phyloP scores from a whole-genome alignment of 2,797 vertebrate species.

The Hyperoplus immaculatus region DNA sequence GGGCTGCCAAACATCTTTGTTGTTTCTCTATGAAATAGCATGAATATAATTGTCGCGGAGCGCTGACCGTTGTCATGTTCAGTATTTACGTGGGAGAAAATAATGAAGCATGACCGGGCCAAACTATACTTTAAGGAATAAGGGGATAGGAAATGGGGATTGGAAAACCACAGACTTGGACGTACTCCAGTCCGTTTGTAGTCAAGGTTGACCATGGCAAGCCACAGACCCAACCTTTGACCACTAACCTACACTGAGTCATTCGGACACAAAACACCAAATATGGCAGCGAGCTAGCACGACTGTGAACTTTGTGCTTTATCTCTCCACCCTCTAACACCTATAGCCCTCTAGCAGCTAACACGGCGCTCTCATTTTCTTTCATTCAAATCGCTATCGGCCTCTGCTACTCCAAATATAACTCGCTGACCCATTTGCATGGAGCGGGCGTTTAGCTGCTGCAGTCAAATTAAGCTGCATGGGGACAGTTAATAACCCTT shows the following conservation, averaged over 20 bases:
- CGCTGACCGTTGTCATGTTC: slow-evolving; percentile 52
- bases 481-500: slow-evolving; percentile 21
- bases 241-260: slow-evolving; percentile 40
- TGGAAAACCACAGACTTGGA: slow-evolving; percentile 63
- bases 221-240: slow-evolving; percentile 37
- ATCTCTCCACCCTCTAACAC: slow-evolving; percentile 41
- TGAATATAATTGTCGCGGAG: slow-evolving; percentile 56
- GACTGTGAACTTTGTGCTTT: slow-evolving; percentile 9
- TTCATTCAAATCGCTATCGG: slow-evolving; percentile 69
- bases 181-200: slow-evolving; percentile 35
- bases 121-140: slow-evolving; percentile 61
- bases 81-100: slow-evolving; percentile 42
- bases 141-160: slow-evolving; percentile 7
- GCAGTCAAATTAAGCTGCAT: slow-evolving; percentile 60
- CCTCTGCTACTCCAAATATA: slow-evolving; percentile 48
- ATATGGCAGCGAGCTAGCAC: slow-evolving; percentile 23
- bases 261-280: slow-evolving; percentile 29
- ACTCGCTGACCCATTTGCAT: slow-evolving; percentile 55
- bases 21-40: slow-evolving; percentile 46
- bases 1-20: slow-evolving; percentile 63
- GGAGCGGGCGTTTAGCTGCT: slow-evolving; percentile 21
- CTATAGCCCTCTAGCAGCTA: slow-evolving; percentile 39
- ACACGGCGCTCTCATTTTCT: slow-evolving; percentile 63
- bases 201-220: slow-evolving; percentile 37
- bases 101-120: slow-evolving; percentile 42